phyloP scores from a whole-genome alignment of 2,797 vertebrate genomes.

The Atherinosoma microstoma region DNA sequence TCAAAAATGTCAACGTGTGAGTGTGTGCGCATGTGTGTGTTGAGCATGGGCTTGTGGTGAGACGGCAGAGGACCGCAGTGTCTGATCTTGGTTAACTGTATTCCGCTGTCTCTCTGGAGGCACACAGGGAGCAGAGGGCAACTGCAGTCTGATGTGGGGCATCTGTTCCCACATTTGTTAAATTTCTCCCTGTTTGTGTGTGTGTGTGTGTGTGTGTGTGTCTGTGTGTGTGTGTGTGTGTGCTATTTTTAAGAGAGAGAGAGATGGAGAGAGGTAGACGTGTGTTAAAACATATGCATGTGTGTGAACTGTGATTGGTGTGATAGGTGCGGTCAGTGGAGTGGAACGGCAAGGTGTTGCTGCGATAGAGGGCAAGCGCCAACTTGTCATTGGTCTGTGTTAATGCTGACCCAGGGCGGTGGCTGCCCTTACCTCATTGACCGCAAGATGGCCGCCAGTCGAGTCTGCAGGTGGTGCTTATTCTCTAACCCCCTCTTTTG shows the following conservation, averaged over 20 bases:
- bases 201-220: slow-evolving; percentile 7
- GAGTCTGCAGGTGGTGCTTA: slow-evolving; percentile 72
- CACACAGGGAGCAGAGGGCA: slow-evolving; percentile 74
- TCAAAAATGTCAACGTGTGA: slow-evolving; percentile 11
- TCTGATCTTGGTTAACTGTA: slow-evolving; percentile 74
- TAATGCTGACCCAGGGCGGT: slow-evolving; percentile 75
- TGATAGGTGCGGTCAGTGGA: slow-evolving; percentile 76
- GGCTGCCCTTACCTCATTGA: slow-evolving; percentile 80
- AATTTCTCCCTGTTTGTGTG: slow-evolving; percentile 53
- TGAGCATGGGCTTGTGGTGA: slow-evolving; percentile 20
- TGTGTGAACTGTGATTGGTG: slow-evolving; percentile 47
- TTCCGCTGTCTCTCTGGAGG: slow-evolving; percentile 72
- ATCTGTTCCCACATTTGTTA: slow-evolving; percentile 84
- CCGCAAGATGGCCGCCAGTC: slow-evolving; percentile 74
- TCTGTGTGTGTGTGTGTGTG: slow-evolving; percentile 24
- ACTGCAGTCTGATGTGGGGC: slow-evolving; percentile 78
- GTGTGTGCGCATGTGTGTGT: slow-evolving; percentile 20
- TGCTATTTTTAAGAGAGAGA: slow-evolving; percentile 15
- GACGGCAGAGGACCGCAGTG: slow-evolving; percentile 66
- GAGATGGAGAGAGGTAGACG: slow-evolving; percentile 24
- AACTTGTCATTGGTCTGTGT: slow-evolving; percentile 80
- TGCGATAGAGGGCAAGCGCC: slow-evolving; percentile 72
- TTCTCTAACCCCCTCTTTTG: slow-evolving; percentile 17
- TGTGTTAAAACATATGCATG: slow-evolving; percentile 44
- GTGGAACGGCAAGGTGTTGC: slow-evolving; percentile 79